Percentiles rank a stretch among this genome's conserved stretches.
Conservation (phyloP, 2,113 vertebrate species). For the Cynocephalus volans region DNA sequence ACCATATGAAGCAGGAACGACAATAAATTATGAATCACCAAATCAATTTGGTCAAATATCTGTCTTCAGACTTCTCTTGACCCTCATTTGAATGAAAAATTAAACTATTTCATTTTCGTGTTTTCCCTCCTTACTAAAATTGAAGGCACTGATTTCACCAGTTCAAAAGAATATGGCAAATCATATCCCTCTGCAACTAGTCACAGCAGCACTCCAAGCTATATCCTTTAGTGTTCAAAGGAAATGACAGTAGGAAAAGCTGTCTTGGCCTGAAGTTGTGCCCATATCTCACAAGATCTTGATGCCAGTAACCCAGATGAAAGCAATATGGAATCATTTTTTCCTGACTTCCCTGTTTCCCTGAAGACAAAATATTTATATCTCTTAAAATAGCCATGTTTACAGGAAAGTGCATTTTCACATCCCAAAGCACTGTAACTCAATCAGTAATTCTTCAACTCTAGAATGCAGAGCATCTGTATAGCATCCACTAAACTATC, state of each 20-base stretch:
- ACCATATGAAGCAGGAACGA: not conserved
- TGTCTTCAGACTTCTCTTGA: not conserved
- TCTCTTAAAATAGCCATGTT: not conserved
- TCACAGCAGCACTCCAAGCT: not conserved
- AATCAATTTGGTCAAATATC: not conserved
- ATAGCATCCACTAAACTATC: not conserved
- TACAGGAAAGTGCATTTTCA: constrained; percentile 7
- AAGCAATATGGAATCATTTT: not conserved
- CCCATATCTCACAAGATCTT: not conserved
- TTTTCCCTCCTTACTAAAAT: not conserved
- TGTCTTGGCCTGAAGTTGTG: not conserved
- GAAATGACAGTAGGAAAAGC: not conserved
- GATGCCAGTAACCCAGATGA: not conserved
- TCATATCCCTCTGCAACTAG: too few relatives aligned
- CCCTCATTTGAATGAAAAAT: constrained; percentile 16
- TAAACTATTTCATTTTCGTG: not conserved
- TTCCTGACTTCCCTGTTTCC: not conserved
- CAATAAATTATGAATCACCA: constrained; percentile 26
- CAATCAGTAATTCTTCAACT: not conserved
- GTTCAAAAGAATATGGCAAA: not conserved
- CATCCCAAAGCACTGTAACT: not conserved
- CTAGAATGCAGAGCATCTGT: not conserved
- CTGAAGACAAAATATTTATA: not conserved
- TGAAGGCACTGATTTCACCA: not conserved
- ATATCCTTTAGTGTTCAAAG: not conserved